Conservation (phyloP, 2,113 vertebrate species). For the Malurus cyaneus region DNA sequence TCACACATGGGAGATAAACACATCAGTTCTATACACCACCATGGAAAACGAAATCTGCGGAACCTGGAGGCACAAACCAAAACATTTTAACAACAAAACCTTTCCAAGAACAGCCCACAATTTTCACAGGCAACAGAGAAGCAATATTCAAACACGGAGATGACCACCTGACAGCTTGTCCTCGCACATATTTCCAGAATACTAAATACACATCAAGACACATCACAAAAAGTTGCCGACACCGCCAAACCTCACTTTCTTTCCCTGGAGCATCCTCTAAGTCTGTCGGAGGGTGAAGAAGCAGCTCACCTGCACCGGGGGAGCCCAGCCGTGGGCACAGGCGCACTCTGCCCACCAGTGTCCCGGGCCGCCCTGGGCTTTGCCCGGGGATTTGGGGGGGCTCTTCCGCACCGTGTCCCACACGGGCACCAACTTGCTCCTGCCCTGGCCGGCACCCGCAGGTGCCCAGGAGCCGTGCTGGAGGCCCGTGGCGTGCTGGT, state of each 20-base stretch:
- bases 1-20: not conserved
- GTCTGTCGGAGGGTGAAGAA: conserved; percentile 14
- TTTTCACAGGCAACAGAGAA: not conserved
- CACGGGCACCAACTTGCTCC: conserved; percentile 64
- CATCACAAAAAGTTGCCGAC: conserved; percentile 22
- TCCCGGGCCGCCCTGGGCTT: conserved; percentile 74
- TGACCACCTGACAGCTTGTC: not conserved
- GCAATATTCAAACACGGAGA: not conserved
- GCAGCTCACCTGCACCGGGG: conserved; percentile 83
- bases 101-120: not conserved
- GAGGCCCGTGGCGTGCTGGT: conserved; percentile 63
- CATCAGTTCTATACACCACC: not conserved
- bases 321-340: conserved; percentile 81
- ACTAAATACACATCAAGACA: not conserved
- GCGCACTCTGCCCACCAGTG: conserved; percentile 80
- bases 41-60: not conserved
- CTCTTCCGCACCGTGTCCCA: conserved; percentile 80
- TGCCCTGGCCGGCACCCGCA: conserved; percentile 59
- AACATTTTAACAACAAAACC: not conserved
- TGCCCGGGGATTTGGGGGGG: conserved; percentile 63
- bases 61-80: not conserved
- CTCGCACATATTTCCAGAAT: not conserved
- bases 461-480: conserved; percentile 38
- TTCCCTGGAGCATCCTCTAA: conserved; percentile 20
- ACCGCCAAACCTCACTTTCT: conserved; percentile 11